phyloP scores from a whole-genome alignment of 2,888 invertebrate genomes.

The Drosophila meridiana region DNA sequence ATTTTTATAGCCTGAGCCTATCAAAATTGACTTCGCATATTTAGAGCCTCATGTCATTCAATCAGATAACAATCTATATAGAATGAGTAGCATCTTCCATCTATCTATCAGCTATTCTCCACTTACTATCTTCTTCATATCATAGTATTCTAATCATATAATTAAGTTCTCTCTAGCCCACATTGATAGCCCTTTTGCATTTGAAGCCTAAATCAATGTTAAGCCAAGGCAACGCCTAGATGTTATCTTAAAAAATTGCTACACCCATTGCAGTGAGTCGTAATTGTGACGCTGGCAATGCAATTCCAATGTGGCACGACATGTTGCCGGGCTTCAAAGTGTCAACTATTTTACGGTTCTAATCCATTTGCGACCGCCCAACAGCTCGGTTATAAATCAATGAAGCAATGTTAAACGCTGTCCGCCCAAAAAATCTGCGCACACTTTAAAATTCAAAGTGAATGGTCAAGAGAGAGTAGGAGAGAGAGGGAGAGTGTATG shows the following conservation, averaged over 20 bases:
- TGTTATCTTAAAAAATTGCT: not conserved
- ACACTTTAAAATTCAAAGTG: conserved; percentile 67
- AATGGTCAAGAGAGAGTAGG: conserved; percentile 38
- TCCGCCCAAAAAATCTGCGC: conserved; percentile 48
- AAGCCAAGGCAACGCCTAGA: not conserved
- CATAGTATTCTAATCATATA: not conserved
- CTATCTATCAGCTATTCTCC: too few relatives aligned
- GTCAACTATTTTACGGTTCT: conserved; percentile 56
- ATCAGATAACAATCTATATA: too few relatives aligned
- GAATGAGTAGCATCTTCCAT: too few relatives aligned
- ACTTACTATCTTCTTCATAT: not conserved
- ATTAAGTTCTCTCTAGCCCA: not conserved
- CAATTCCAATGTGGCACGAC: conserved; percentile 9
- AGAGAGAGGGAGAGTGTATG: not conserved
- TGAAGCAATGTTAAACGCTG: conserved; percentile 34
- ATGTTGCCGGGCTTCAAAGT: conserved; percentile 32
- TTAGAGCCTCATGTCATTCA: too few relatives aligned
- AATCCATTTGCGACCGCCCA: conserved; percentile 63
- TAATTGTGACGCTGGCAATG: conserved; percentile 1
- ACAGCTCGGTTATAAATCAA: conserved; percentile 62
- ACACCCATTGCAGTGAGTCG: not conserved
- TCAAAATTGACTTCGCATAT: too few relatives aligned
- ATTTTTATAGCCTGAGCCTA: too few relatives aligned
- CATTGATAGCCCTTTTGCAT: not conserved
- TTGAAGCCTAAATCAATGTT: not conserved